Evolutionary conservation across 2,797 vertebrate species (phyloP).

Genomic region (Peromyscus aztecus): DNA sequence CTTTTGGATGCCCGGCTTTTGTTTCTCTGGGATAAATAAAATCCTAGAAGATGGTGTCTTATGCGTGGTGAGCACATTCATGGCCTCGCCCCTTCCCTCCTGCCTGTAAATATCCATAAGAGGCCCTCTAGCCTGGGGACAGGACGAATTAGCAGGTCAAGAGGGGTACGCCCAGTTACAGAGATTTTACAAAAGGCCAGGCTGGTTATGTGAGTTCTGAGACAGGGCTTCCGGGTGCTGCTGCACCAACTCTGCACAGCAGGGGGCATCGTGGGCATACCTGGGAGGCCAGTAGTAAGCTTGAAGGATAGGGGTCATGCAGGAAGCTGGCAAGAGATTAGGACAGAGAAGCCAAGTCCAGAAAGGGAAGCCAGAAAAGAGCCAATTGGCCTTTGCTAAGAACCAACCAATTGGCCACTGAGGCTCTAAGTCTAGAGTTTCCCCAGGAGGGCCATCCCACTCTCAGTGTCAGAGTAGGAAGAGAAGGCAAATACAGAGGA

Average conservation of each 20-base stretch:
- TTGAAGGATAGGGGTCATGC: not conserved
- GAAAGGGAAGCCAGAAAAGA: not conserved
- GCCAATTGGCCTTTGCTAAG: not conserved
- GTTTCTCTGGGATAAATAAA: not conserved
- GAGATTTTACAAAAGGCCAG: conserved; percentile 49
- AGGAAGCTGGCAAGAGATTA: not conserved
- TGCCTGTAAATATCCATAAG: not conserved
- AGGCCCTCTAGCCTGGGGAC: not conserved
- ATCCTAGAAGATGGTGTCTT: not conserved
- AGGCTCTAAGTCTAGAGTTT: not conserved
- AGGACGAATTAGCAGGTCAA: not conserved
- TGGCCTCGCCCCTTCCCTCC: not conserved
- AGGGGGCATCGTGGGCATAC: conserved; percentile 31
- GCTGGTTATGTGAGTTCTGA: not conserved
- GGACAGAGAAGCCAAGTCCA: not conserved
- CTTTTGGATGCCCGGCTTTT: not conserved
- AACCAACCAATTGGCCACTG: not conserved
- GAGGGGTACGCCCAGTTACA: not conserved
- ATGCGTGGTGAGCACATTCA: not conserved
- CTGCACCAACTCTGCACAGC: conserved; percentile 39
- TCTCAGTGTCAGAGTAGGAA: not conserved
- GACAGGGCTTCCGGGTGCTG: not conserved
- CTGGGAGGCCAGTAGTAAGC: not conserved
- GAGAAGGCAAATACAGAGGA: not conserved
- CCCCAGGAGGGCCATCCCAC: not conserved